Percentiles rank a stretch among this genome's conserved stretches.
phyloP scores from a whole-genome alignment of 2,888 invertebrate genomes.

The Ochropacha duplaris region DNA sequence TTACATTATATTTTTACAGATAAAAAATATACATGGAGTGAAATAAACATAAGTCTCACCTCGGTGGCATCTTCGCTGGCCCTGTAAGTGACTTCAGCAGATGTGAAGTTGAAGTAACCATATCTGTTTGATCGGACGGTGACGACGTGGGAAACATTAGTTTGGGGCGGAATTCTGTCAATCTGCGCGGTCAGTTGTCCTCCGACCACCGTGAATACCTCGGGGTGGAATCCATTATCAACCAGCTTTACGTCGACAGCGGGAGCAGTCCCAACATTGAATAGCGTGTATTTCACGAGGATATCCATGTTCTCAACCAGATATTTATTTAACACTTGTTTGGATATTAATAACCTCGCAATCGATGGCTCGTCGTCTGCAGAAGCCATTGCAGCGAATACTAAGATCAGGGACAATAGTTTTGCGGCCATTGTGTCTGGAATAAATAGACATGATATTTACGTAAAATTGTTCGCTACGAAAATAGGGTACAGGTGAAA shows the following conservation, averaged over 20 bases:
- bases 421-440: conserved; percentile 71
- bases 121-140: conserved; percentile 94
- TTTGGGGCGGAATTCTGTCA: conserved; percentile 95
- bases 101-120: conserved; percentile 98
- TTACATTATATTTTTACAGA: no score
- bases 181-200: conserved; percentile 92
- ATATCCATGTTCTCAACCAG: conserved; percentile 98
- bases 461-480: conserved; percentile 10
- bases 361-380: conserved; percentile 88
- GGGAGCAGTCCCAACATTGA: conserved; percentile 95
- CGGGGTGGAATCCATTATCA: conserved; percentile 96
- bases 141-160: conserved; percentile 96
- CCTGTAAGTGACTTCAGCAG: conserved; percentile 95
- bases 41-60: conserved; percentile 63
- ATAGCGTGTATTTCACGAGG: conserved; percentile 96
- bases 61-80: conserved; percentile 91
- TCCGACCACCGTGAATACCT: conserved; percentile 94
- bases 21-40: conserved; percentile 5
- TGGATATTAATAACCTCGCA: conserved; percentile 94
- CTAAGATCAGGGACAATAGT: conserved; percentile 70
- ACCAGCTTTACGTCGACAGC: conserved; percentile 94
- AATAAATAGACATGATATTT: conserved; percentile 40
- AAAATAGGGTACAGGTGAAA: conserved; percentile 10
- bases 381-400: conserved; percentile 70
- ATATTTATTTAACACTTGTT: conserved; percentile 97